Percentiles rank a stretch among this genome's conserved stretches.
phyloP scores from a whole-genome alignment of 2,113 vertebrate species.

The Cyprinodon brontotheroides region DNA sequence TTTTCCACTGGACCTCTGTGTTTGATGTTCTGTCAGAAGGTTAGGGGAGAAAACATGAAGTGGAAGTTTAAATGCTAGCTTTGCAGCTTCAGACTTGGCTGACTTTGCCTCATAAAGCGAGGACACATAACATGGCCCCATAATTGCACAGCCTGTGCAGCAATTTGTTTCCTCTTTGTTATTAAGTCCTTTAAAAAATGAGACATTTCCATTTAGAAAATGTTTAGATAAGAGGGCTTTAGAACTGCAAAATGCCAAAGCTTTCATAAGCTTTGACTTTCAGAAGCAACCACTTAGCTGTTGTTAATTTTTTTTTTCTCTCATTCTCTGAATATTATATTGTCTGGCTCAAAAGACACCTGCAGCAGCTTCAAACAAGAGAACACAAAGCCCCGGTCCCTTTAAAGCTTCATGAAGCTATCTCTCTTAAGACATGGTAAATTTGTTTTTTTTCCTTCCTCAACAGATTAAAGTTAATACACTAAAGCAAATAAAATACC shows the following conservation, averaged over 20 bases:
- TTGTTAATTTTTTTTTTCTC: slow-evolving; percentile 19
- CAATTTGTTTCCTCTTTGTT: slow-evolving; percentile 10
- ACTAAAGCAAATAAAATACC: not conserved
- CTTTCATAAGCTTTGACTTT: slow-evolving; percentile 25
- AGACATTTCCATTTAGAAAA: slow-evolving; percentile 7
- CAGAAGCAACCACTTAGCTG: slow-evolving; percentile 21
- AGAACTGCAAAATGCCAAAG: slow-evolving; percentile 14
- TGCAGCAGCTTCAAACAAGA: slow-evolving; percentile 25
- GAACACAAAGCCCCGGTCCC: not conserved
- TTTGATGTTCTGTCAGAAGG: slow-evolving; percentile 31
- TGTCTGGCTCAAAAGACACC: slow-evolving; percentile 28
- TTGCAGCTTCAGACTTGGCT: slow-evolving; percentile 25
- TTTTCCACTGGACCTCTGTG: slow-evolving; percentile 26
- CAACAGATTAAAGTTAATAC: not conserved
- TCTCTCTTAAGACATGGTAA: not conserved
- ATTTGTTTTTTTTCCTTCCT: not conserved
- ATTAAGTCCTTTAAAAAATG: slow-evolving; percentile 7
- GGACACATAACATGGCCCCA: slow-evolving; percentile 8
- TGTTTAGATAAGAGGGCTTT: slow-evolving; percentile 7
- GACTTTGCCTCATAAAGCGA: slow-evolving; percentile 31
- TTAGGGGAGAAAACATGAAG: slow-evolving; percentile 31
- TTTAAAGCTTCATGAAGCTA: not conserved
- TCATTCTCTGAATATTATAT: slow-evolving; percentile 27
- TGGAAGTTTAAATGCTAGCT: slow-evolving; percentile 20
- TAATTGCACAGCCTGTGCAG: slow-evolving; percentile 7